Evolutionary conservation across 2,888 invertebrate species (phyloP), one percentile per base, ranked within the genome.

Genomic region (Bugula neritina): DNA sequence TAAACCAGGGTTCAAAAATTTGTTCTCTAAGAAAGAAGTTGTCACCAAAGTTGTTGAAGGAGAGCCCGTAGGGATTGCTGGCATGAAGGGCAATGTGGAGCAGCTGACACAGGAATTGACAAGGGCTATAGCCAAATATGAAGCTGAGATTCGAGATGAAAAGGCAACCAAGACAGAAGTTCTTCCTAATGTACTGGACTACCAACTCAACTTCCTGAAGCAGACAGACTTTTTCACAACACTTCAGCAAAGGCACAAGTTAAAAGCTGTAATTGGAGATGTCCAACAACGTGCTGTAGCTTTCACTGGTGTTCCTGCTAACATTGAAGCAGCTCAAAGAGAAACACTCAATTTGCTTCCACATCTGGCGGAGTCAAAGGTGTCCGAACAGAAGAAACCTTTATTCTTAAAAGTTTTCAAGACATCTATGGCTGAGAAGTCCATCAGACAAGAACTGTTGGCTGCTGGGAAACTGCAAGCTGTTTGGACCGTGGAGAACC

Each of bases 401-500:
- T 13, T 63, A 2, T 63, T 63, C n/a, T 29, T 63, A 5, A 27
- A 27, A 31, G 31, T 63, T 21, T 31, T 63, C 63, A 63, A 31
- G 10, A 29, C 63, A 29, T 5, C 29, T 31, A 1, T 17, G 13
- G 63, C 63, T 29, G 17, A 63, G 63, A 34, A 63, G 31, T 21
- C 63, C 5, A 63, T 63, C 2, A 25, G 27, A 63, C 25, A 63
- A 13, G 34, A 13, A n/a, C 27, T 63, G 2, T 5, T 63, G 17
- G 31, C 2, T 3, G 27, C 13, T 17, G 27, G 63, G 27, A 25
- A 63, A 27, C 31, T 63, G 31, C 34, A 31, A 63, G 63, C 63
- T 5, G 63, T 63, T 5, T 63, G 31, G 27, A 34, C 27, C 10
- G 63, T 63, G n/a, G 63, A 63, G 27, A 63, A 63, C 31, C 27